Evolutionary conservation across 2,113 vertebrate genomes (phyloP).

Genomic region (Nyctibius bracteatus): DNA sequence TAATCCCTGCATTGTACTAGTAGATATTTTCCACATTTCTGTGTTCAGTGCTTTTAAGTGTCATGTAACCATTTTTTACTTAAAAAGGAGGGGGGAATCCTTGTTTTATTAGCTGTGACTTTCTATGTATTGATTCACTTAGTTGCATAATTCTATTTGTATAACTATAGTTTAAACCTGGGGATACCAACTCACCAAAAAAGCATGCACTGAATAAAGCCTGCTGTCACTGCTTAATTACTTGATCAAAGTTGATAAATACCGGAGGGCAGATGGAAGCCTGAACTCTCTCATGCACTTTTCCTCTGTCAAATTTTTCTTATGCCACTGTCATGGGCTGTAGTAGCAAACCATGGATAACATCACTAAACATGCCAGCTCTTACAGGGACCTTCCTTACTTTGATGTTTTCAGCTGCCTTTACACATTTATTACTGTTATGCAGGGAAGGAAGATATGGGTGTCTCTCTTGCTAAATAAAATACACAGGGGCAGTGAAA

Average conservation of each 20-base stretch:
- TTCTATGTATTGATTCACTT: background rate
- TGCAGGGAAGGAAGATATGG: background rate
- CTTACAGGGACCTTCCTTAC: background rate
- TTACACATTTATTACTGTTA: background rate
- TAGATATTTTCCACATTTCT: background rate
- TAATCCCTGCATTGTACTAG: background rate
- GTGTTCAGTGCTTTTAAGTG: background rate
- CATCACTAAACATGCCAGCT: background rate
- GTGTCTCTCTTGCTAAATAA: background rate
- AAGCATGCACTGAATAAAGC: background rate
- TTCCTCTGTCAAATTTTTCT: background rate
- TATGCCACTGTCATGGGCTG: background rate
- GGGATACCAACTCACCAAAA: background rate
- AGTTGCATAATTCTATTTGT: background rate
- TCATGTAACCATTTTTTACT: background rate
- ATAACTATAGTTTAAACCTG: background rate
- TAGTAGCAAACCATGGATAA: background rate
- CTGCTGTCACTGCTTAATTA: background rate
- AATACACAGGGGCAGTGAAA: background rate
- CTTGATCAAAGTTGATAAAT: background rate
- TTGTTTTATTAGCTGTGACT: background rate
- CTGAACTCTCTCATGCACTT: background rate
- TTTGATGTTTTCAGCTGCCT: background rate
- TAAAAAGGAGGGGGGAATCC: background rate
- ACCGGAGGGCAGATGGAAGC: background rate